Base-by-base conservation (phyloP, 1,140 invertebrate genomes). In the Drosophila trapezifrons region DNA sequence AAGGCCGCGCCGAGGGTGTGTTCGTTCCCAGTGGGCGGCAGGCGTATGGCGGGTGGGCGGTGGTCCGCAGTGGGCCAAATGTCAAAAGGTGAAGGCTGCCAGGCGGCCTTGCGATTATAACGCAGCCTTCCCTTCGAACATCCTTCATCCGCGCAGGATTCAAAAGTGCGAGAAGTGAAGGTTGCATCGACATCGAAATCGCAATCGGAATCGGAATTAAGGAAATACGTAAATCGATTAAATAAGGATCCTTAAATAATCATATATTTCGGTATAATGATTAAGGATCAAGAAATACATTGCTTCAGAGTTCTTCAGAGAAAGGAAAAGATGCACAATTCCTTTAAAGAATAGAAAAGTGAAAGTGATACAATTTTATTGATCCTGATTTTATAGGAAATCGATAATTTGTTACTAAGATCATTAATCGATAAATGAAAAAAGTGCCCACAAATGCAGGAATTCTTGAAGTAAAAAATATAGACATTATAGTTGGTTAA, bases 51-150 rank as follows among this genome's bases (percentile, higher is more conserved):
- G 35, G 25, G 35, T 17, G 43, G 25, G 60, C 13, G 37, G 37
- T 35, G 42, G 51, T 57, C 51, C 32, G 12, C 47, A 56, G 35
- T 60, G 52, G 73, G 70, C 70, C 51, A 77, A 77, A 77, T 77
- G 75, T 77, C 75, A 77, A 77, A 59, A 77, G 74, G 75, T 78
- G 74, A 78, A 78, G 74, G 75, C 74, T 69, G 54, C 37, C 55
- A 62, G 75, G 18, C 42, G 64, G 49, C 72, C 73, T 76, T 76
- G 71, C 29, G 54, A 22, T 66, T 66, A 76, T 66, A 67, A 52
- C 27, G 38, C 29, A 73, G 65, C 60, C 64, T 66, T 66, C 29
- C 60, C 46, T 12, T 63, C 45, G 20, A 57, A 38, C 27, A 49
- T 49, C 51, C 51, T 37, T 54, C 18, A 22, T 54, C 51, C 51